Evolutionary conservation across 1,140 invertebrate species (phyloP).

Genomic region (Pseudomyrmex concolor): DNA sequence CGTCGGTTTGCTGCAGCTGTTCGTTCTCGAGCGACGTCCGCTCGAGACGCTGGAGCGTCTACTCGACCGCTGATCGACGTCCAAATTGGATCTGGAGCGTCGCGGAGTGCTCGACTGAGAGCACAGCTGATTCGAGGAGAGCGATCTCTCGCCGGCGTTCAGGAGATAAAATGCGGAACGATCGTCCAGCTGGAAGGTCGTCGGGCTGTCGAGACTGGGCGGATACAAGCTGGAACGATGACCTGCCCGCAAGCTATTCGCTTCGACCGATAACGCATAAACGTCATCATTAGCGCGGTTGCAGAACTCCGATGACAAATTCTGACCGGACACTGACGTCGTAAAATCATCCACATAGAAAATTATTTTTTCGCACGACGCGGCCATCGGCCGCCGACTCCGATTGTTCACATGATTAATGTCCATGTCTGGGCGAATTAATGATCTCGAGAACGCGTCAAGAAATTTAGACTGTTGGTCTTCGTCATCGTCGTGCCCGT

Average conservation of each 20-base stretch:
- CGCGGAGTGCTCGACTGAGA: constrained; percentile 73
- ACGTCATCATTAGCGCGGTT: constrained; percentile 17
- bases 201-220: constrained; percentile 12
- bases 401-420: constrained; percentile 26
- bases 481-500: background rate
- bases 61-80: constrained; percentile 71
- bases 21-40: constrained; percentile 73
- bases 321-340: constrained; percentile 43
- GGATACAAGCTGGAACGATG: constrained; percentile 38
- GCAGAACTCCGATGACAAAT: constrained; percentile 42
- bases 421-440: constrained; percentile 32
- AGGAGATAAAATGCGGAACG: constrained; percentile 53
- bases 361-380: constrained; percentile 75
- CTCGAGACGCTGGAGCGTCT: constrained; percentile 75
- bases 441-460: constrained; percentile 1
- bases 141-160: constrained; percentile 47
- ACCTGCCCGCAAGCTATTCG: constrained; percentile 10
- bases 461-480: background rate
- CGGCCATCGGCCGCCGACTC: constrained; percentile 56
- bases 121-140: constrained; percentile 68
- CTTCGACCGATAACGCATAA: background rate
- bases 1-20: constrained; percentile 79
- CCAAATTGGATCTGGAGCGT: constrained; percentile 68
- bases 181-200: constrained; percentile 37
- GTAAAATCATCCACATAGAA: constrained; percentile 77